Conservation (phyloP, 2,113 vertebrate species). For the Aptenodytes patagonicus region DNA sequence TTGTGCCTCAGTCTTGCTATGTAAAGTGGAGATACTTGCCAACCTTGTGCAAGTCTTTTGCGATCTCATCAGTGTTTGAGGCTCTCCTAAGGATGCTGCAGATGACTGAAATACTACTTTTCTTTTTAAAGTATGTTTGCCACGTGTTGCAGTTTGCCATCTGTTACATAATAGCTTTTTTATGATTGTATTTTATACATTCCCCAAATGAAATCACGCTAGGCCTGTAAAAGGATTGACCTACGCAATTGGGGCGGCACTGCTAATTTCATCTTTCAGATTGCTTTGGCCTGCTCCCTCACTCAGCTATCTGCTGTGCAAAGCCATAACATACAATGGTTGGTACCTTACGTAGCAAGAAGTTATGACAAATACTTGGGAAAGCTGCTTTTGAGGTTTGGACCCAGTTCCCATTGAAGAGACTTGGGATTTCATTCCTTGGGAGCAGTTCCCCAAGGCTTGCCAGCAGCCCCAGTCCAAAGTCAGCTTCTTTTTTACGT, state of each 20-base stretch:
- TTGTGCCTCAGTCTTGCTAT: background rate
- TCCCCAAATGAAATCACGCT: background rate
- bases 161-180: background rate
- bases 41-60: background rate
- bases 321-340: fast-evolving
- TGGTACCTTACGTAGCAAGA: background rate
- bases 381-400: background rate
- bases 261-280: background rate
- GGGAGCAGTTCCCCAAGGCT: background rate
- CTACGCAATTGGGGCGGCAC: background rate
- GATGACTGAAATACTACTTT: background rate
- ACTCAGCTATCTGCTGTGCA: background rate
- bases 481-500: background rate
- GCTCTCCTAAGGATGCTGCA: background rate
- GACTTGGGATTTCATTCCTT: background rate
- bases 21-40: background rate
- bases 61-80: background rate
- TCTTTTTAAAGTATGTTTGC: background rate
- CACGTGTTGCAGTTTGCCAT: background rate
- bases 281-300: no score
- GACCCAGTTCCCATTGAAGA: background rate
- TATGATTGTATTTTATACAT: background rate
- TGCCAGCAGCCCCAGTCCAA: background rate
- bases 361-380: background rate
- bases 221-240: background rate